Percentiles rank a stretch among this genome's conserved stretches.
These are phyloP conservation scores for Biston stratarius DNA, from an alignment of 2,888 invertebrate species.

Conservation along the genomic window DNA sequence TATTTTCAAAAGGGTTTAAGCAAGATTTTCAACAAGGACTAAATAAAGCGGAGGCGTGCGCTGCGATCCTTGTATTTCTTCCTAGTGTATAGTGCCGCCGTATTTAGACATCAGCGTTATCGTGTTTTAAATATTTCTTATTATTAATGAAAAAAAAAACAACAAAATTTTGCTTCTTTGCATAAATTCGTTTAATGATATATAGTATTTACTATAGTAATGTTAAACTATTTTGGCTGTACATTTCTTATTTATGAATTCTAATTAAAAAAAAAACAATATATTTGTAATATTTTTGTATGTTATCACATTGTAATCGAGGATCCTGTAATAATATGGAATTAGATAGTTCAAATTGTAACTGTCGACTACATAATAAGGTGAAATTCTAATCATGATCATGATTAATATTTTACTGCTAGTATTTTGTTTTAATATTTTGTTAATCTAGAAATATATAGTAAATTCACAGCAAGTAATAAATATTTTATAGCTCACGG, in stretches of 20 bases:
- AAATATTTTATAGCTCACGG: not conserved
- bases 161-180: conserved; percentile 36
- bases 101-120: not conserved
- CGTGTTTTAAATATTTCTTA: conserved; percentile 59
- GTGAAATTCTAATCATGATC: not conserved
- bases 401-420: not conserved
- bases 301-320: conserved; percentile 9
- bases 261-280: conserved; percentile 23
- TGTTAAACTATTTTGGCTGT: conserved; percentile 35
- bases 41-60: not conserved
- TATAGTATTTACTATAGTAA: conserved; percentile 23
- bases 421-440: not conserved
- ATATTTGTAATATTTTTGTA: conserved; percentile 28
- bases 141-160: conserved; percentile 30
- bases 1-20: not conserved
- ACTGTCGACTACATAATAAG: not conserved
- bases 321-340: not conserved
- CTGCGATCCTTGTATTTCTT: not conserved
- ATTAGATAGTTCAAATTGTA: not conserved
- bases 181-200: conserved; percentile 15
- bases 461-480: not conserved
- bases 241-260: conserved; percentile 39
- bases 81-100: not conserved
- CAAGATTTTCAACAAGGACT: not conserved
- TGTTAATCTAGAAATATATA: not conserved